phyloP scores from a whole-genome alignment of 1,140 invertebrate genomes.

The Achroia grisella region DNA sequence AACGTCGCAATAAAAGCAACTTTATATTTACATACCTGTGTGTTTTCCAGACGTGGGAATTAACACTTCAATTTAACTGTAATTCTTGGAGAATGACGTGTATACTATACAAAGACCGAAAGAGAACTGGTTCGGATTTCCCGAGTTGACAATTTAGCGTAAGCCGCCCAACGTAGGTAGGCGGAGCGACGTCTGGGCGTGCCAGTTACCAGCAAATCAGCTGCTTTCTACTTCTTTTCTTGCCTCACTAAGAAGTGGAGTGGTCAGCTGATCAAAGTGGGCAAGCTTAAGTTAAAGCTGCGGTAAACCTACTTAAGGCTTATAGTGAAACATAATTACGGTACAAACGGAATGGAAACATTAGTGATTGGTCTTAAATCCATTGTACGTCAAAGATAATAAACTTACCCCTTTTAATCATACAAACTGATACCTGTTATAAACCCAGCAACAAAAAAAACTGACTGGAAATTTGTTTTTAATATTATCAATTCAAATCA shows the following conservation, averaged over 20 bases:
- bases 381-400: too few relatives aligned
- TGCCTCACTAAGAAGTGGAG: conserved; percentile 33
- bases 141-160: conserved; percentile 1
- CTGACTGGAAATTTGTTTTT: too few relatives aligned
- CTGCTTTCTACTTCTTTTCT: conserved; percentile 49
- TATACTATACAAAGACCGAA: conserved; percentile 3
- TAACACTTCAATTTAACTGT: neutral
- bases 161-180: conserved; percentile 41
- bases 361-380: too few relatives aligned
- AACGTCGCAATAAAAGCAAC: neutral
- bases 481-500: too few relatives aligned
- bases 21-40: neutral
- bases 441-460: too few relatives aligned
- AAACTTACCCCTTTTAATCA: too few relatives aligned
- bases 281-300: conserved; percentile 9
- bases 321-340: too few relatives aligned
- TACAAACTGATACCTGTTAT: too few relatives aligned
- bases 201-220: conserved; percentile 42
- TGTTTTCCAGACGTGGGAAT: neutral
- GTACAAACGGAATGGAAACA: too few relatives aligned
- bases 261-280: conserved; percentile 44
- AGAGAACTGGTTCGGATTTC: conserved; percentile 27
- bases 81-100: too few relatives aligned
- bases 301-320: too few relatives aligned
- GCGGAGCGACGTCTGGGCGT: conserved; percentile 56